Conservation (phyloP, 2,113 vertebrate species). For the Promerops cafer region DNA sequence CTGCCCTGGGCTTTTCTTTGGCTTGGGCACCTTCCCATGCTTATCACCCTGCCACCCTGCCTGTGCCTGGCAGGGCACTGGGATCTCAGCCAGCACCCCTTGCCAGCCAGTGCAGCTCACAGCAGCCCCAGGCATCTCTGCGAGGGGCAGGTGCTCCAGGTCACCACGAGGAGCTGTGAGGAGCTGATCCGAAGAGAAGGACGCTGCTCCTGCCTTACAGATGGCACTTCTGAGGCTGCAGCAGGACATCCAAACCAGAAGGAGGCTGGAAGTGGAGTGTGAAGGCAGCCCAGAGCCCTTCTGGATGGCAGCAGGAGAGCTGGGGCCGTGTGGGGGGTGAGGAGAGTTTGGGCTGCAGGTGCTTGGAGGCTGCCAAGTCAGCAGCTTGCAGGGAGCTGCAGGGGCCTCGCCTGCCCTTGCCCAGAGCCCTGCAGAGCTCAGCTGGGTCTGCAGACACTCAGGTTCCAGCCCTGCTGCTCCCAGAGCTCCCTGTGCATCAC, state of each 20-base stretch:
- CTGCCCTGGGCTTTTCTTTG: neutral
- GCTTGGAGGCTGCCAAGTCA: neutral
- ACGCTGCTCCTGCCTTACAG: neutral
- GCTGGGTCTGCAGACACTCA: neutral
- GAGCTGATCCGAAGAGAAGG: neutral
- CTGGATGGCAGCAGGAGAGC: neutral
- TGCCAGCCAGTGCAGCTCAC: neutral
- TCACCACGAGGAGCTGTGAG: neutral
- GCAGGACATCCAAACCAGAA: neutral
- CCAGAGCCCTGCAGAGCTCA: neutral
- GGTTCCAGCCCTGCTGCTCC: neutral
- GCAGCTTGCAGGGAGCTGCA: neutral
- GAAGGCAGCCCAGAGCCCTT: neutral
- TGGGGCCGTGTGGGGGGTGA: accelerated
- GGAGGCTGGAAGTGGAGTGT: constrained; percentile 2
- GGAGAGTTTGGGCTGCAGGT: neutral
- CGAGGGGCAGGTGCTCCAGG: neutral
- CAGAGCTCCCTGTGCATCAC: neutral
- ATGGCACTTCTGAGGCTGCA: neutral
- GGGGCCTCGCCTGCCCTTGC: neutral
- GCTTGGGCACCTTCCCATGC: neutral
- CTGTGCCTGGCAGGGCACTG: neutral
- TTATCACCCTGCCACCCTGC: neutral
- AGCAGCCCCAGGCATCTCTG: neutral
- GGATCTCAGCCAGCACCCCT: neutral